These are phyloP conservation scores for Arctopsyche grandis DNA, from an alignment of 1,140 invertebrate genomes.

Conservation along the genomic window DNA sequence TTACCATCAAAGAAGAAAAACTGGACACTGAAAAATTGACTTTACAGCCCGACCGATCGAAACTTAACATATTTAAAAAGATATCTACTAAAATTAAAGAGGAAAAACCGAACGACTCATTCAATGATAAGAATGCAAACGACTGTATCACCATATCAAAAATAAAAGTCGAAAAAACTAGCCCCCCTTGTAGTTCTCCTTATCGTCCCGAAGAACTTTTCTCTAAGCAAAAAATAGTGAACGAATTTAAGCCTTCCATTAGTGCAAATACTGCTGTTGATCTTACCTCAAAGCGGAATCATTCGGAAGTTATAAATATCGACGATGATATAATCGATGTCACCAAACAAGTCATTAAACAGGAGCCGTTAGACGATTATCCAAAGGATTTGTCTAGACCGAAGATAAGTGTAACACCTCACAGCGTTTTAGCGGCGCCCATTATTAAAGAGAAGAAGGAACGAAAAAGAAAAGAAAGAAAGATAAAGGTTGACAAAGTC, in stretches of 20 bases:
- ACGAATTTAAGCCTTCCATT: slow-evolving; percentile 37
- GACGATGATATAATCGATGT: slow-evolving; percentile 64
- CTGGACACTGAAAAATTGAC: slow-evolving; percentile 75
- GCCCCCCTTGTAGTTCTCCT: not conserved
- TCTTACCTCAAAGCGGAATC: slow-evolving; percentile 60
- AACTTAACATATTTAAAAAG: slow-evolving; percentile 87
- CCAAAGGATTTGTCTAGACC: slow-evolving; percentile 50
- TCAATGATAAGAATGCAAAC: slow-evolving; percentile 25
- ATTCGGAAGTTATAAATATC: slow-evolving; percentile 62
- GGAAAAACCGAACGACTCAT: slow-evolving; percentile 67
- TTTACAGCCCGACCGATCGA: slow-evolving; percentile 82
- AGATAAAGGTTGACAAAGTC: slow-evolving; percentile 65
- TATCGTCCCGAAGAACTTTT: not conserved
- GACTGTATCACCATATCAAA: slow-evolving; percentile 39
- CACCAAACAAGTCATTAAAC: slow-evolving; percentile 49
- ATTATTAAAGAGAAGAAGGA: slow-evolving; percentile 70
- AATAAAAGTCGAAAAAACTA: slow-evolving; percentile 40
- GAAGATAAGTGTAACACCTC: slow-evolving; percentile 25
- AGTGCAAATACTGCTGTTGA: slow-evolving; percentile 58
- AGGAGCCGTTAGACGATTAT: slow-evolving; percentile 46
- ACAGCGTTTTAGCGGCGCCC: slow-evolving; percentile 41
- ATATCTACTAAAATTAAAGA: slow-evolving; percentile 80
- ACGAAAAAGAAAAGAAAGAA: slow-evolving; percentile 73
- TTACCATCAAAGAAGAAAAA: slow-evolving; percentile 64
- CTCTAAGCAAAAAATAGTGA: not conserved